Conservation (phyloP, 2,113 vertebrate genomes). For the Cepphus grylle region DNA sequence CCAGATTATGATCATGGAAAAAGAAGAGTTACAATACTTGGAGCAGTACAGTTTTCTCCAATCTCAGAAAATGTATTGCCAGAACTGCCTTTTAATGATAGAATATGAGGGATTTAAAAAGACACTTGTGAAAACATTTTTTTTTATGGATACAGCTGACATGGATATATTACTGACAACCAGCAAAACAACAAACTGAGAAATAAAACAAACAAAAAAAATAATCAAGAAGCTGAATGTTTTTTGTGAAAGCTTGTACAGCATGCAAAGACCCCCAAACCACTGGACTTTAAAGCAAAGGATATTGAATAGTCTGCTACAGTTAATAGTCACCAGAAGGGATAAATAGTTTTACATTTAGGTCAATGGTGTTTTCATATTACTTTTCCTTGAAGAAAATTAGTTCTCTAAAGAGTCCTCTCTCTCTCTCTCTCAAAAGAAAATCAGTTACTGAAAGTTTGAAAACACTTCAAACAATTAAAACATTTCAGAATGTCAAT, state of each 20-base stretch:
- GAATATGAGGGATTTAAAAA: not conserved
- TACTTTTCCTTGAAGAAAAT: not conserved
- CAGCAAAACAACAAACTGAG: not conserved
- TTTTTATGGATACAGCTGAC: not conserved
- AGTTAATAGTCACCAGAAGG: not conserved
- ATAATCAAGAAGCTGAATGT: not conserved
- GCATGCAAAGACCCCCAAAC: rapidly evolving
- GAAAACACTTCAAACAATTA: not conserved
- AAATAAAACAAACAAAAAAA: not conserved
- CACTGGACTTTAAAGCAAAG: not conserved
- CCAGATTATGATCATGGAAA: not conserved
- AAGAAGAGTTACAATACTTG: not conserved
- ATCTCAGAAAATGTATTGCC: rapidly evolving
- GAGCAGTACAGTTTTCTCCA: not conserved
- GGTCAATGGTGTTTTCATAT: not conserved
- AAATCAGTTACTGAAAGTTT: not conserved
- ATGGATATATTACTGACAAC: not conserved
- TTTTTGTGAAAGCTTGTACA: not conserved
- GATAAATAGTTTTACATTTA: not conserved
- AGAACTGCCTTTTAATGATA: not conserved
- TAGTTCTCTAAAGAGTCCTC: not conserved
- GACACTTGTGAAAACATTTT: not conserved
- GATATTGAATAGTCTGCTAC: not conserved
- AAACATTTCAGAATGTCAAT: not conserved
- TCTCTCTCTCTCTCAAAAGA: no score